These are phyloP conservation scores for Lycocerus yunnanus DNA, from an alignment of 2,888 invertebrate species.

Conservation along the genomic window DNA sequence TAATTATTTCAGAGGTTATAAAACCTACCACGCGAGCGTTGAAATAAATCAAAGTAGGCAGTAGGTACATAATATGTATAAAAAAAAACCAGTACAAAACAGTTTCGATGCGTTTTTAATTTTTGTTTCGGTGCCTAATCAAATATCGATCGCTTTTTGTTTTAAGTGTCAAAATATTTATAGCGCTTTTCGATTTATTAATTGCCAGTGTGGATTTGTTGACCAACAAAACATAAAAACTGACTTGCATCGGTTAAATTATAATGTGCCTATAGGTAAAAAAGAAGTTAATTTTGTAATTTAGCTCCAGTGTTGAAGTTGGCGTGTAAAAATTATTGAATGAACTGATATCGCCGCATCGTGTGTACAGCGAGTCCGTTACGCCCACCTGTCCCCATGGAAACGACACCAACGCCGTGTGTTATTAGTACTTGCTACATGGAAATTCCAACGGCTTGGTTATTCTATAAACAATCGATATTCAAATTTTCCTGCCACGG, in stretches of 20 bases:
- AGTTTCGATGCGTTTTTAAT: background rate
- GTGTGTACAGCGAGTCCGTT: constrained; percentile 40
- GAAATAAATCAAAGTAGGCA: background rate
- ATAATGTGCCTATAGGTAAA: background rate
- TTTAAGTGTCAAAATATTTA: background rate
- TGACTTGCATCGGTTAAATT: background rate
- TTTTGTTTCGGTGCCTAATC: background rate
- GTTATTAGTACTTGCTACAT: constrained; percentile 34
- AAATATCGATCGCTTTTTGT: background rate
- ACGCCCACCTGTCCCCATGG: constrained; percentile 46
- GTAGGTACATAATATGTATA: too few species aligned
- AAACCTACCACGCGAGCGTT: background rate
- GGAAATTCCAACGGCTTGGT: background rate
- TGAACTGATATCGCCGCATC: constrained; percentile 38
- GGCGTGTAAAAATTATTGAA: constrained; percentile 36
- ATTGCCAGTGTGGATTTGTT: background rate
- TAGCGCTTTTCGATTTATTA: background rate
- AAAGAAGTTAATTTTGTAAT: background rate
- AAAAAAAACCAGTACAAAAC: background rate
- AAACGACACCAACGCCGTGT: constrained; percentile 43
- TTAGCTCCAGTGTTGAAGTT: constrained; percentile 3
- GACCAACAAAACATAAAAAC: background rate
- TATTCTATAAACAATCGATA: constrained; percentile 39
- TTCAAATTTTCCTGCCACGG: background rate
- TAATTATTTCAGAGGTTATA: background rate